Evolutionary conservation across 2,113 vertebrate species (phyloP).

Genomic region (Hypomesus transpacificus): DNA sequence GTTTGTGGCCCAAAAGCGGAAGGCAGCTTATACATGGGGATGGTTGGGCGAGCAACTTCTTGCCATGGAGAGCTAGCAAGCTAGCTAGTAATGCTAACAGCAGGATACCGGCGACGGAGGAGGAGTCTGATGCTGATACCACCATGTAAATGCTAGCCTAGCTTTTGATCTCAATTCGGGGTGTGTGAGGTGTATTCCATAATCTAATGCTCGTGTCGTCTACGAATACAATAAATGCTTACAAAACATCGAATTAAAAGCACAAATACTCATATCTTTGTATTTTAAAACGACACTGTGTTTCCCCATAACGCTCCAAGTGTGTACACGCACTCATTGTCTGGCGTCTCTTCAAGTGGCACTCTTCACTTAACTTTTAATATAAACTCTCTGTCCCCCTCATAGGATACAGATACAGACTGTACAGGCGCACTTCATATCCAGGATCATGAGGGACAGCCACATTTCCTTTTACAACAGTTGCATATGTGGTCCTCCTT

Average conservation of each 20-base stretch:
- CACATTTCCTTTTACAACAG: too few relatives aligned
- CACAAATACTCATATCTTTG: background rate
- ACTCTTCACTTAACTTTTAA: constrained; percentile 36
- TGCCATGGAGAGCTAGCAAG: constrained; percentile 39
- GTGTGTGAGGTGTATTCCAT: background rate
- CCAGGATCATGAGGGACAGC: background rate
- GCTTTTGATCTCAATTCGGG: constrained; percentile 30
- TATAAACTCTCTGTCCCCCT: constrained; percentile 16
- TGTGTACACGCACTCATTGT: constrained; percentile 45
- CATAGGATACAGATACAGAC: background rate
- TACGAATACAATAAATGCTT: background rate
- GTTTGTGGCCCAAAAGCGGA: constrained; percentile 38
- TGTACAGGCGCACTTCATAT: too few relatives aligned
- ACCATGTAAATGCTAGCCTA: constrained; percentile 49
- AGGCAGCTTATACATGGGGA: constrained; percentile 44
- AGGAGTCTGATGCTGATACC: constrained; percentile 54
- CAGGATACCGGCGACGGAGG: constrained; percentile 56
- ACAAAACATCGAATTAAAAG: constrained; percentile 1
- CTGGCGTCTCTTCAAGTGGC: constrained; percentile 44
- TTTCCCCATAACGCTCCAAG: constrained; percentile 20
- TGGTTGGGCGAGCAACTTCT: constrained; percentile 58
- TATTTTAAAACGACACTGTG: constrained; percentile 24
- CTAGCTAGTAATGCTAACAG: constrained; percentile 32
- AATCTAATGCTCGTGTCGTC: background rate
- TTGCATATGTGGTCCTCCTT: too few relatives aligned